These are phyloP conservation scores for Drosophila diplacantha DNA, from an alignment of 2,888 invertebrate species.

Conservation along the genomic window DNA sequence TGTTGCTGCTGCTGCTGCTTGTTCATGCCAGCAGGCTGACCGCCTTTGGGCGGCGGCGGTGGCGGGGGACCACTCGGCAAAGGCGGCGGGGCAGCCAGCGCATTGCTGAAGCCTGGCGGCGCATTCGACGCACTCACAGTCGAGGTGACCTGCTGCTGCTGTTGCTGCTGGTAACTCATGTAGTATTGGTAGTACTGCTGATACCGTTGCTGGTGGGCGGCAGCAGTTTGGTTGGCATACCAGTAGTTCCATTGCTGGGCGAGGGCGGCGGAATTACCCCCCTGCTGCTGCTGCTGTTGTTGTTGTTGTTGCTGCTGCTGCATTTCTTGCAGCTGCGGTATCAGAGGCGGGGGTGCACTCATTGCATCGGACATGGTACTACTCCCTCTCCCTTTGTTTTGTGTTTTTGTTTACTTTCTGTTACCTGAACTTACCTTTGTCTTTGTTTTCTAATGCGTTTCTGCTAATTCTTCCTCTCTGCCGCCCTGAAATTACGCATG, in stretches of 20 bases:
- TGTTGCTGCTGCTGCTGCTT: constrained; percentile 46
- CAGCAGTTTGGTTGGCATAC: constrained; percentile 64
- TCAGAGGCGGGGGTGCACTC: constrained; percentile 67
- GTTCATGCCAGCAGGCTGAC: constrained; percentile 28
- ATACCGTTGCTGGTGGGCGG: constrained; percentile 70
- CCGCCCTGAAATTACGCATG: constrained; percentile 6
- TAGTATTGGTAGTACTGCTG: constrained; percentile 76
- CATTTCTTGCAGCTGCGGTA: constrained; percentile 76
- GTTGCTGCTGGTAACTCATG: constrained; percentile 71
- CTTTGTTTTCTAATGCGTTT: constrained; percentile 16
- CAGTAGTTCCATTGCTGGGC: constrained; percentile 65
- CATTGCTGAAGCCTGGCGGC: constrained; percentile 79
- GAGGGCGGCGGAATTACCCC: constrained; percentile 44
- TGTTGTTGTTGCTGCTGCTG: constrained; percentile 68
- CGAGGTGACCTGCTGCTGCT: constrained; percentile 64
- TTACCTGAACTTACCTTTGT: constrained; percentile 45
- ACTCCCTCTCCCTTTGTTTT: constrained; percentile 8
- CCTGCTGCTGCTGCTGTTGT: constrained; percentile 44
- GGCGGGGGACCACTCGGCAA: constrained; percentile 78
- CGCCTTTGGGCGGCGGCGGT: constrained; percentile 57
- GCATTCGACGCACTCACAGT: constrained; percentile 76
- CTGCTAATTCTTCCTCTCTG: constrained; percentile 1
- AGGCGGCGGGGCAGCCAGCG: constrained; percentile 79
- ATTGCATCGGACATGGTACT: constrained; percentile 70
- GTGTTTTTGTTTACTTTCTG: constrained; percentile 14